Percentiles rank a stretch among this genome's conserved stretches.
Conservation (phyloP, 2,113 vertebrate genomes). For the Trogon surrucura region DNA sequence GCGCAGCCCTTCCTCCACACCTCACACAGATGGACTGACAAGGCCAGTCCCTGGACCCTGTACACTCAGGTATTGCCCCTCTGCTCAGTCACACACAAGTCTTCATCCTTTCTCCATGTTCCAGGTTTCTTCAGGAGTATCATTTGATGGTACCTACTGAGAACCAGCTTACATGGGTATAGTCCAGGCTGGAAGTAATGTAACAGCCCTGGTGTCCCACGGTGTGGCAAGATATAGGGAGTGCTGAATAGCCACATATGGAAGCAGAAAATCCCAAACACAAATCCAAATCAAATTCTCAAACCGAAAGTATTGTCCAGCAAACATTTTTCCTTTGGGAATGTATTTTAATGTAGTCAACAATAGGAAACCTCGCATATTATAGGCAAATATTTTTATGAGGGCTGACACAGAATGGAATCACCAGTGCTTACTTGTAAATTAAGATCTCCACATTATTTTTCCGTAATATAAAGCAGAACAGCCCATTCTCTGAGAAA, state of each 20-base stretch:
- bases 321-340: background rate
- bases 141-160: background rate
- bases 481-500: constrained; percentile 67
- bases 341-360: background rate
- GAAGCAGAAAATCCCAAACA: background rate
- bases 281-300: background rate
- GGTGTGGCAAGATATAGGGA: background rate
- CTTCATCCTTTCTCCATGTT: background rate
- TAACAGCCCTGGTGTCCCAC: background rate
- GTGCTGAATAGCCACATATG: rapidly evolving
- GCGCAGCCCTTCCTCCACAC: background rate
- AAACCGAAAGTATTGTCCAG: background rate
- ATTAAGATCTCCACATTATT: background rate
- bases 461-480: constrained; percentile 58
- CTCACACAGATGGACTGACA: background rate
- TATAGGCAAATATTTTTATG: background rate
- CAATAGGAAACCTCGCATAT: background rate
- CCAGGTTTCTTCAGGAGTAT: background rate
- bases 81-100: background rate
- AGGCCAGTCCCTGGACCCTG: background rate
- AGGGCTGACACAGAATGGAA: background rate
- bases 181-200: background rate
- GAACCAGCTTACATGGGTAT: background rate
- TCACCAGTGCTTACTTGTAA: background rate
- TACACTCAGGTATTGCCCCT: background rate